Evolutionary conservation across 1,140 invertebrate genomes (phyloP), one percentile per base, ranked within the genome.

Genomic region (Anthonomus grandis): DNA sequence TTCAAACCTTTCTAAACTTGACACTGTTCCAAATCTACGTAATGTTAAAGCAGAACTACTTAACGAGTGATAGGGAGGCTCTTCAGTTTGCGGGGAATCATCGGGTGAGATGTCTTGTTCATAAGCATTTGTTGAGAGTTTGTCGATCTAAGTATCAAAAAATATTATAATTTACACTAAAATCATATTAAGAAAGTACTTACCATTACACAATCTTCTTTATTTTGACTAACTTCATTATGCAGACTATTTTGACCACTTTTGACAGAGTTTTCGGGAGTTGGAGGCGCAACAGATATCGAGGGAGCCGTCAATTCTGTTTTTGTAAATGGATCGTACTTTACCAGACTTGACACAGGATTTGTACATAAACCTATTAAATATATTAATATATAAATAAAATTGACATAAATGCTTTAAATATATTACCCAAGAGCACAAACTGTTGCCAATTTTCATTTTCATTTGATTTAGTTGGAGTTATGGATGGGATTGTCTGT

Each of bases 201-300:
- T n/a, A n/a, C n/a, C n/a, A n/a, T n/a, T n/a, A n/a, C n/a, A n/a
- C 4, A n/a, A 38, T 4, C 5, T 46, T 24, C 17, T 48, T 3
- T n/a, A 12, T 41, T 27, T 52, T 39, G 42, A 12, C 24, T 25
- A 4, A 44, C 9, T 4, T 9, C 15, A 17, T 56, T 38, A 5
- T 13, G 19, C n/a, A 10, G n/a, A 17, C 34, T 27, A 17, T 36
- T 39, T 15, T 50, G 37, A 5, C 67, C 13, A 23, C 44, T 62
- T 13, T 55, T 64, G 2, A 49, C 60, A 31, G 62, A 49, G 17
- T 53, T 63, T 54, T 89, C 85, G 1, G 87, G 86, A 3, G 86
- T 89, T 10, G 87, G 85, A 41, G 87, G 87, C 17, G 87, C 77
- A 21, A 90, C 83, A 12, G 86, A 79, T 65, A 89, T 89, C 70